These are phyloP conservation scores for Dynastes maya DNA, from an alignment of 2,888 invertebrate genomes.

Conservation along the genomic window DNA sequence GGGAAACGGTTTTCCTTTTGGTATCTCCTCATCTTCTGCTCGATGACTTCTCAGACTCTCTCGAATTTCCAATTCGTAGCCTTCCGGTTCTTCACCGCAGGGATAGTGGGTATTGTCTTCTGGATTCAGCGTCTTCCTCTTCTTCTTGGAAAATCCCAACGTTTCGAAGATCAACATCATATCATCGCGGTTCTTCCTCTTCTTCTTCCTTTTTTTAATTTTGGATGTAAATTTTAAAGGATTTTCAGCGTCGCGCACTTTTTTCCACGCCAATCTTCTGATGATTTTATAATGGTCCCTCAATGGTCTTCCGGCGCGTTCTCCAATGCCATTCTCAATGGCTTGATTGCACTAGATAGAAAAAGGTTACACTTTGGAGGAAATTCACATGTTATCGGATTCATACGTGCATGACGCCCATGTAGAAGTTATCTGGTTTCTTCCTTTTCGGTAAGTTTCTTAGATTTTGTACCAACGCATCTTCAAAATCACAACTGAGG, in stretches of 20 bases:
- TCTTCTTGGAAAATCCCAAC: conserved; percentile 55
- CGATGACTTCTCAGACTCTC: conserved; percentile 64
- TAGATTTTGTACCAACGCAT: conserved; percentile 65
- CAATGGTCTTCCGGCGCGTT: conserved; percentile 66
- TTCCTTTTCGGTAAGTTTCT: conserved; percentile 61
- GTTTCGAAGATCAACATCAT: conserved; percentile 56
- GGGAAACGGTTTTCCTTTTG: conserved; percentile 62
- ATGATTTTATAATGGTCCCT: conserved; percentile 68
- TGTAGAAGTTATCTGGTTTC: conserved; percentile 67
- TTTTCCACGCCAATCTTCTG: conserved; percentile 67
- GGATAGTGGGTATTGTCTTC: conserved; percentile 45
- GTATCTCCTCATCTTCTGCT: conserved; percentile 62
- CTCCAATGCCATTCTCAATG: conserved; percentile 68
- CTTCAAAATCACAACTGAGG: conserved; percentile 67
- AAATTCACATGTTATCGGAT: not conserved
- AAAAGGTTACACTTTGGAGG: not conserved
- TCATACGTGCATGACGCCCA: conserved; percentile 68
- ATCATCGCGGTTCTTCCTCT: conserved; percentile 55
- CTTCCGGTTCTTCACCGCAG: conserved; percentile 50
- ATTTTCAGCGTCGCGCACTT: conserved; percentile 61
- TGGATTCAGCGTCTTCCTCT: conserved; percentile 40
- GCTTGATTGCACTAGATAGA: conserved; percentile 66
- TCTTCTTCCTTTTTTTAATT: conserved; percentile 60
- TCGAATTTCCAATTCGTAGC: conserved; percentile 57
- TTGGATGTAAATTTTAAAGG: conserved; percentile 60